Percentiles rank a stretch among this genome's conserved stretches.
These are phyloP conservation scores for Acanthosepion pharaonis DNA, from an alignment of 2,888 invertebrate species.

Conservation along the genomic window DNA sequence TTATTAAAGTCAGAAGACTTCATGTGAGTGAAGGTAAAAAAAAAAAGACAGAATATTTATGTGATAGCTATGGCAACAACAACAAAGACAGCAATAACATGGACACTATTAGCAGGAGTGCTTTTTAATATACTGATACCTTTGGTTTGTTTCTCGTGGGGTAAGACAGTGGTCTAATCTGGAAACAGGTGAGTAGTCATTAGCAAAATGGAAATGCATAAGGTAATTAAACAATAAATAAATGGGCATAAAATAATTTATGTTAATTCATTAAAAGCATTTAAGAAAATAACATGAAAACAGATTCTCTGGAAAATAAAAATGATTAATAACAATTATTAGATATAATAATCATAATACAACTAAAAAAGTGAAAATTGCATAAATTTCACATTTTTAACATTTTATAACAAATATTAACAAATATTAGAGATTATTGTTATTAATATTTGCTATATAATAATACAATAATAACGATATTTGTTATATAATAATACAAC, in stretches of 20 bases:
- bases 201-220: not conserved
- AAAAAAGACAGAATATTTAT: not conserved
- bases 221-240: not conserved
- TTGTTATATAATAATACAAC: too few species aligned
- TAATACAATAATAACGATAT: too few species aligned
- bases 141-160: not conserved
- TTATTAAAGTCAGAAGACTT: not conserved
- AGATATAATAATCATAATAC: too few species aligned
- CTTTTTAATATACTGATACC: not conserved
- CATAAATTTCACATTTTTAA: too few species aligned
- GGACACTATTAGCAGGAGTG: not conserved
- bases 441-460: too few species aligned
- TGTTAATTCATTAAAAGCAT: not conserved
- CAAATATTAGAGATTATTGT: too few species aligned
- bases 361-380: too few species aligned
- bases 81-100: not conserved
- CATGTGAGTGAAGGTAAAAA: not conserved
- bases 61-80: not conserved
- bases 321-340: too few species aligned
- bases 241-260: not conserved
- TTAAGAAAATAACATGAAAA: not conserved
- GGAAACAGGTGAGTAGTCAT: not conserved
- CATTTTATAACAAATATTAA: too few species aligned
- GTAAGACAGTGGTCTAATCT: not conserved
- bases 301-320: not conserved